These are phyloP conservation scores for Malacoctenus gilli DNA, from an alignment of 2,797 vertebrate species.

Conservation along the genomic window DNA sequence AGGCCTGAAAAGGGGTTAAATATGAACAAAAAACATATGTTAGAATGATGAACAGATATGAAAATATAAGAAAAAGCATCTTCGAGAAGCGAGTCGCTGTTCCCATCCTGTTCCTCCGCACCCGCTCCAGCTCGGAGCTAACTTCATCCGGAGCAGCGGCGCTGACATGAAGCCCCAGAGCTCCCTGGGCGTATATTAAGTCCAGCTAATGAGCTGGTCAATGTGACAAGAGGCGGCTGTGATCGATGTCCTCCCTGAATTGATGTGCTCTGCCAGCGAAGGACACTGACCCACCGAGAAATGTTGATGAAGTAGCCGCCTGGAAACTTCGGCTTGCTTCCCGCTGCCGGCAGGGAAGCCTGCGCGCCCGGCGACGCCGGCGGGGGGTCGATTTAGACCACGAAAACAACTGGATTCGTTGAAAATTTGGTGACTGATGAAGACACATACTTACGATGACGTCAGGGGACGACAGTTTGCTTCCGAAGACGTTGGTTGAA, in stretches of 20 bases:
- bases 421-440: no score
- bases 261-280: constrained; percentile 76
- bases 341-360: constrained; percentile 19
- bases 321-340: constrained; percentile 51
- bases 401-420: constrained; percentile 5
- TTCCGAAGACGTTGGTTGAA: no score
- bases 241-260: constrained; percentile 79
- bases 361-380: no score
- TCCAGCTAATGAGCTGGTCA: constrained; percentile 80
- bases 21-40: no score
- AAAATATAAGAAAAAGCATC: no score
- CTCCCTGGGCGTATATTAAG: constrained; percentile 72
- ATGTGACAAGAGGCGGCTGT: constrained; percentile 72
- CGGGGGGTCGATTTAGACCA: no score
- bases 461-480: no score
- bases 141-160: constrained; percentile 43
- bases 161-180: constrained; percentile 63
- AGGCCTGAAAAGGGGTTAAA: no score
- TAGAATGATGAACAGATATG: no score
- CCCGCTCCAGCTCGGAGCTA: constrained; percentile 11
- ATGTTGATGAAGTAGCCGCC: constrained; percentile 77
- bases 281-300: constrained; percentile 77
- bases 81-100: no score
- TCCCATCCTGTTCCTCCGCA: neutral
- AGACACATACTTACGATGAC: no score